phyloP scores from a whole-genome alignment of 2,113 vertebrate species.

The Naja naja region DNA sequence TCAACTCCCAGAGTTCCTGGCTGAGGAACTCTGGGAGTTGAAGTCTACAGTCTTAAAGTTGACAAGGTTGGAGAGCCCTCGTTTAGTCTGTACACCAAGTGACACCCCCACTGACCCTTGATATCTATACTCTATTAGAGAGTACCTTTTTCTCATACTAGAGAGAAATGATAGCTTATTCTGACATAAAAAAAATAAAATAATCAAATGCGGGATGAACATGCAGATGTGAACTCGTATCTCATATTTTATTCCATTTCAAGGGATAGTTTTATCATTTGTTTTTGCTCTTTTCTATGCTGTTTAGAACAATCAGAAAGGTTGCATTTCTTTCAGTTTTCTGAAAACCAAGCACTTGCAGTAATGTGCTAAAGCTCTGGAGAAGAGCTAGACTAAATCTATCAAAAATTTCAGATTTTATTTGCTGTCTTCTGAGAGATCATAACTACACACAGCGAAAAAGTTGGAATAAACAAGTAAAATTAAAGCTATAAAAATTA shows the following conservation, averaged over 20 bases:
- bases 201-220: not conserved
- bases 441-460: not conserved
- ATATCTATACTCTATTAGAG: not conserved
- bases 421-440: constrained; percentile 5
- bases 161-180: not conserved
- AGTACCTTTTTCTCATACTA: not conserved
- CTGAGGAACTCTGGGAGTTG: no score
- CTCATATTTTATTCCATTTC: not conserved
- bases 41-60: no score
- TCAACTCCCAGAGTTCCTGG: no score
- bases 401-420: constrained; percentile 3
- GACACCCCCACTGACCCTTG: not conserved
- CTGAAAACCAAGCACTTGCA: not conserved
- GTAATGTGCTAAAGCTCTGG: not conserved
- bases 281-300: not conserved
- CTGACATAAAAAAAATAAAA: not conserved
- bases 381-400: not conserved
- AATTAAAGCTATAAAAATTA: constrained; percentile 24
- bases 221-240: not conserved
- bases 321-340: not conserved
- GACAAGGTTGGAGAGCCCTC: no score
- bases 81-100: not conserved
- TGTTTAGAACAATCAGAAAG: not conserved
- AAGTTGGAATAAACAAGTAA: constrained; percentile 5
- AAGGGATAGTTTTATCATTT: not conserved